A percentile compares a stretch with the other conserved stretches of the same genome.
Evolutionary conservation across 2,113 vertebrate genomes (phyloP).

Genomic region (Bothrops jararaca): DNA sequence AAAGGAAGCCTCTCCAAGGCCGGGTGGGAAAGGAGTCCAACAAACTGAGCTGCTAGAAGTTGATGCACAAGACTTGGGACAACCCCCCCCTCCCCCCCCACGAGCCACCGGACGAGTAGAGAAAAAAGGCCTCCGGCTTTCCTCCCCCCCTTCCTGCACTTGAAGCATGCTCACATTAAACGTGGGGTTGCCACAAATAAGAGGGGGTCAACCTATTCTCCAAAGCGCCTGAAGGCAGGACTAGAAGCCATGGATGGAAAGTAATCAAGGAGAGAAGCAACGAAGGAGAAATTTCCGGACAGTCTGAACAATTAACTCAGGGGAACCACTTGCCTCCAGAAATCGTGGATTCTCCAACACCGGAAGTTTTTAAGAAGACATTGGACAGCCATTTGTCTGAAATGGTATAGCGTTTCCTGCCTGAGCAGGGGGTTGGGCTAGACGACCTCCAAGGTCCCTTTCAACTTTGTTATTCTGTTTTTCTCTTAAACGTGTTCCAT

Average conservation of each 20-base stretch:
- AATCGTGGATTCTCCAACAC: neutral
- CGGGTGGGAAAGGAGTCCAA: neutral
- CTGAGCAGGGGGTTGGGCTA: neutral
- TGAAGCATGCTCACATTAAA: neutral
- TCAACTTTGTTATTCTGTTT: too few species aligned
- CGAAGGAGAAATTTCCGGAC: neutral
- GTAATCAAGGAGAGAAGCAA: neutral
- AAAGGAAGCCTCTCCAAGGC: conserved; percentile 18
- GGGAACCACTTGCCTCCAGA: neutral
- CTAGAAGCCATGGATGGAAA: neutral
- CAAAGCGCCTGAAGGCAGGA: neutral
- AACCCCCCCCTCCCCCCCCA: accelerated
- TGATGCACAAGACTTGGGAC: too few species aligned
- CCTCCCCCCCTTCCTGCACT: neutral
- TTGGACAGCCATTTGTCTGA: neutral
- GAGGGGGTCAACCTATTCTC: neutral
- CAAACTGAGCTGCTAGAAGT: neutral
- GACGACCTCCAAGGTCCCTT: neutral
- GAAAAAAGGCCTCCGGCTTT: neutral
- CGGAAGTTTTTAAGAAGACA: neutral
- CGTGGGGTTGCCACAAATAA: neutral
- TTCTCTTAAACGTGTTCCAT: neutral
- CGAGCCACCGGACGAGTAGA: neutral
- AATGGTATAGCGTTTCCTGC: too few species aligned
- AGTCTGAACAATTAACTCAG: neutral